Percentiles rank a stretch among this genome's conserved stretches.
Evolutionary conservation across 2,888 invertebrate genomes (phyloP).

Genomic region (Habrosyne pyritoides): DNA sequence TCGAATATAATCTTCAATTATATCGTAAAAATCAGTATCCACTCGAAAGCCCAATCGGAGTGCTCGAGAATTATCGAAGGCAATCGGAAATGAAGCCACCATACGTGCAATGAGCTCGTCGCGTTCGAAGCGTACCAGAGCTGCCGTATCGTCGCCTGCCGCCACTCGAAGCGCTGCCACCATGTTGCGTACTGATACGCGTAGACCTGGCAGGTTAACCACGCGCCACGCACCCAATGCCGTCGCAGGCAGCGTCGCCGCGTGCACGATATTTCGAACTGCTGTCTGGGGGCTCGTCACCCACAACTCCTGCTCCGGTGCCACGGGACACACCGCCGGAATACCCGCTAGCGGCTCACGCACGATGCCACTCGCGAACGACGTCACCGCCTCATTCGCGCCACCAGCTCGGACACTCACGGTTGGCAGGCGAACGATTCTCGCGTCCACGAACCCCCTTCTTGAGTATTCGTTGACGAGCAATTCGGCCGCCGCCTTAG

Average conservation of each 20-base stretch:
- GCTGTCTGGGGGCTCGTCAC: slow-evolving; percentile 59
- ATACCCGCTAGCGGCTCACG: slow-evolving; percentile 64
- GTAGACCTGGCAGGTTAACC: slow-evolving; percentile 63
- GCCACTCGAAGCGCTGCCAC: slow-evolving; percentile 50
- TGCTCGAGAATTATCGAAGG: slow-evolving; percentile 59
- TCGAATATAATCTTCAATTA: slow-evolving; percentile 54
- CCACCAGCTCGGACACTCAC: slow-evolving; percentile 67
- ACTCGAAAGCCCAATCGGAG: slow-evolving; percentile 58
- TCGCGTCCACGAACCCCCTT: slow-evolving; percentile 63
- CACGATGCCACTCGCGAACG: slow-evolving; percentile 70
- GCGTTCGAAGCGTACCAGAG: slow-evolving; percentile 48
- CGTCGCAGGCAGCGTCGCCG: slow-evolving; percentile 44
- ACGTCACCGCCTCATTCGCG: slow-evolving; percentile 70
- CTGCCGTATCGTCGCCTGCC: slow-evolving; percentile 53
- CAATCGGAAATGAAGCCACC: slow-evolving; percentile 57
- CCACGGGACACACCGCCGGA: slow-evolving; percentile 54
- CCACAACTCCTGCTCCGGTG: slow-evolving; percentile 55
- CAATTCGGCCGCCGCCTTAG: slow-evolving; percentile 69
- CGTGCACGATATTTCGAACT: slow-evolving; percentile 57
- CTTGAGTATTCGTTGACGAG: slow-evolving; percentile 67
- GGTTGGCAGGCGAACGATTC: slow-evolving; percentile 64
- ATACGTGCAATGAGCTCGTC: slow-evolving; percentile 54
- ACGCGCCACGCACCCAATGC: slow-evolving; percentile 53
- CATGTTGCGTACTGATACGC: slow-evolving; percentile 57
- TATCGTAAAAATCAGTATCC: slow-evolving; percentile 55